Evolutionary conservation across 2,888 invertebrate species (phyloP), one percentile per base, ranked within the genome.

Genomic region (Tricholauxania praeusta): DNA sequence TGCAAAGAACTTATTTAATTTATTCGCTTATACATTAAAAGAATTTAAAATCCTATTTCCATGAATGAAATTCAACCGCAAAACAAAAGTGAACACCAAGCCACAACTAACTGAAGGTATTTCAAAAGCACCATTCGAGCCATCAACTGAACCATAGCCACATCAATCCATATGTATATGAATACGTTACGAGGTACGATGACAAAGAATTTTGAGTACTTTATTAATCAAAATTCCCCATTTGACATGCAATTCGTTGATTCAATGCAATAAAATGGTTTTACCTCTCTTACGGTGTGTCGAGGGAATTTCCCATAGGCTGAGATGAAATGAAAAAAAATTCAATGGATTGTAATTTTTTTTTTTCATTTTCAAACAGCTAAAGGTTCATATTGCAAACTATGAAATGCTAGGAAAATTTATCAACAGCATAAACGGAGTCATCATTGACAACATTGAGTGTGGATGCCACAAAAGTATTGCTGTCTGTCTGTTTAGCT

Each of bases 181-280:
- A n/a, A 32, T n/a, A 22, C 10, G 39, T 15, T 39, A 10, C 63
- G 19, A 39, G n/a, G 39, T 8, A 39, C 63, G 51, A 8, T 22
- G 47, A 69, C 59, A 60, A 69, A 69, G 70, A 70, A 70, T 70
- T 70, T 70, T 70, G 70, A 70, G 63, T 47, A 69, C 69, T 69
- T 69, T 69, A 69, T 69, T 69, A 70, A 70, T 70, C 70, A 70
- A 70, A 70, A 63, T 70, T 70, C 70, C 62, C 39, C 63, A 62
- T 62, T 70, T 63, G 70, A 62, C 52, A 63, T 62, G 62, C 70
- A 53, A 63, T 47, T 62, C 63, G 70, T 51, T 22, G 70, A 52
- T 62, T 53, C 52, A 63, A 70, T 70, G 60, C 70, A 70, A 70
- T 62, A 62, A 70, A 70, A 62, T 55, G 55, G 64, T 39, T 39